Evolutionary conservation across 2,797 vertebrate genomes (phyloP), one percentile per base, ranked within the genome.

Genomic region (Nannoperca obscura): DNA sequence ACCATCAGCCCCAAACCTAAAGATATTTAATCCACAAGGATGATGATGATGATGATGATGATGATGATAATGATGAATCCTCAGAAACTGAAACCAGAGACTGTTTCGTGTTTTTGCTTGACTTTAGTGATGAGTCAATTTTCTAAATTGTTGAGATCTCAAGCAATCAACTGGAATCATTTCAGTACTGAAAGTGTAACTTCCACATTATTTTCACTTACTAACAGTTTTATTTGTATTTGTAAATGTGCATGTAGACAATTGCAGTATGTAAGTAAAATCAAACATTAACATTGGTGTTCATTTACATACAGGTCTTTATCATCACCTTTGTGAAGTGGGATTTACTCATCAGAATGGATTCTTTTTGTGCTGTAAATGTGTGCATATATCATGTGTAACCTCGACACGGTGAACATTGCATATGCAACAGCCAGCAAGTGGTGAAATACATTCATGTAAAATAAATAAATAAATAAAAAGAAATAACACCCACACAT

Each of bases 401-500:
- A 78, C 74, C 71, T 68, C 38, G 0, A 50, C 63, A 52, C 34
- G 1, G 46, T 61, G 30, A 34, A 74, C 71, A 84, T 62, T 32
- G 46, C 57, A 71, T 61, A 74, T 79, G 78, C 72, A 80, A 85
- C 65, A 68, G 68, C 80, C 78, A 86, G 79, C 77, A 72, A 54
- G 62, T 63, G 50, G 44, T 46, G 65, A 87, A 64, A 80, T 80
- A 67, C 76, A 74, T 73, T 78, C 68, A 80, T 82, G 67, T 77
- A 65, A 75, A 76, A 79, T 77, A 65, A 75, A 76, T 77, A 47
- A 82, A 59, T 62, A 69, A 66, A 65, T 54, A 52, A 79, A 67
- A 61, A 50, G 10, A 73, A 82, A 74, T 63, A 69, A 85, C 86
- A 49, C 84, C 86, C 73, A 89, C 86, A 66, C 49, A 27, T 77